These are phyloP conservation scores for Brachypteracias leptosomus DNA, from an alignment of 2,113 vertebrate genomes.

Conservation along the genomic window DNA sequence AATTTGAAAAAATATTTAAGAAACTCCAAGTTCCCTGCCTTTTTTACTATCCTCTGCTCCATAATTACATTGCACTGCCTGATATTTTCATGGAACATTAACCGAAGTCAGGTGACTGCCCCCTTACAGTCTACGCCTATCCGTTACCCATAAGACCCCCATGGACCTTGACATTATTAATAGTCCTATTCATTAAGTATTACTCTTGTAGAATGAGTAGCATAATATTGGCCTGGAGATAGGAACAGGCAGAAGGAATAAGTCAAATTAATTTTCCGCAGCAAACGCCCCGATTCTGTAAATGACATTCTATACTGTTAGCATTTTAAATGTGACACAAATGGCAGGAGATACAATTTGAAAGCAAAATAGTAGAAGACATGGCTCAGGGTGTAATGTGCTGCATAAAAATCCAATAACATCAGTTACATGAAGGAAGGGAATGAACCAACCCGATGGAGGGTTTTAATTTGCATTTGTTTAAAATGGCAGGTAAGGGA, in stretches of 20 bases:
- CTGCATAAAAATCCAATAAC: constrained; percentile 81
- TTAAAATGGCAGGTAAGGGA: constrained; percentile 73
- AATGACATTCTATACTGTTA: constrained; percentile 94
- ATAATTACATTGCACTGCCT: constrained; percentile 93
- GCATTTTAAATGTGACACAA: constrained; percentile 97
- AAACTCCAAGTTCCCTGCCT: constrained; percentile 76
- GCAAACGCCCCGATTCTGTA: constrained; percentile 91
- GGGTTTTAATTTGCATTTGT: constrained; percentile 74
- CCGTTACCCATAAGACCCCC: constrained; percentile 88
- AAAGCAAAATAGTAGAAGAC: constrained; percentile 89
- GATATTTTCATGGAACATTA: constrained; percentile 99
- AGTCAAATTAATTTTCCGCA: constrained; percentile 93
- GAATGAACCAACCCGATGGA: constrained; percentile 54
- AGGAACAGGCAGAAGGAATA: constrained; percentile 90
- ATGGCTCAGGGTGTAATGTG: constrained; percentile 79
- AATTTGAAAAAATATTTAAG: constrained; percentile 82
- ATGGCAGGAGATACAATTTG: constrained; percentile 91
- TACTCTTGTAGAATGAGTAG: constrained; percentile 95
- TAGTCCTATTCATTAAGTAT: constrained; percentile 98
- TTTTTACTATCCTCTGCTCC: constrained; percentile 81
- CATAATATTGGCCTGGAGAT: constrained; percentile 97
- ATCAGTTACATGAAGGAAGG: constrained; percentile 66
- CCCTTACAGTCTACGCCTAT: constrained; percentile 84
- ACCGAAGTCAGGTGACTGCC: constrained; percentile 87
- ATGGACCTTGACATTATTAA: constrained; percentile 91